Conservation (phyloP, 1,140 invertebrate genomes). For the Drosophila yakuba region DNA sequence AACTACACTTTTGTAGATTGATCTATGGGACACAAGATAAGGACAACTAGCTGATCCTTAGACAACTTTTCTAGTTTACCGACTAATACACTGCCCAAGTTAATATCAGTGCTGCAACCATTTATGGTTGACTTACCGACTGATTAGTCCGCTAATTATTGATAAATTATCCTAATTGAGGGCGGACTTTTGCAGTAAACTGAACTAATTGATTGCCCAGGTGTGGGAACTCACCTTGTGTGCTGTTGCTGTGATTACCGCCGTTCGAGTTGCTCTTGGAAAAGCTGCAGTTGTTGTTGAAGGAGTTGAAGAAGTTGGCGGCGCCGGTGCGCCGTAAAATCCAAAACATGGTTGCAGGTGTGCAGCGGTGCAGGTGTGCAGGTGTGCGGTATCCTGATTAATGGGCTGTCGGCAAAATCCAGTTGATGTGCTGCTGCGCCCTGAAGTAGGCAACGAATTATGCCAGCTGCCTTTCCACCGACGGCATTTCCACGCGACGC, state of each 20-base stretch:
- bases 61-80: background rate
- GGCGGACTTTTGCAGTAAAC: slow-evolving; percentile 28
- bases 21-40: too few relatives aligned
- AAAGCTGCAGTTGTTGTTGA: slow-evolving; percentile 83
- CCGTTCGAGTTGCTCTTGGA: slow-evolving; percentile 65
- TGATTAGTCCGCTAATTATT: slow-evolving; percentile 40
- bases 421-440: slow-evolving; percentile 60
- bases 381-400: background rate
- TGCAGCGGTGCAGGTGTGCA: background rate
- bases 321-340: slow-evolving; percentile 83
- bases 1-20: too few relatives aligned
- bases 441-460: slow-evolving; percentile 50
- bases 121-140: slow-evolving; percentile 20
- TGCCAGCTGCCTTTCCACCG: slow-evolving; percentile 61
- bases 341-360: slow-evolving; percentile 76
- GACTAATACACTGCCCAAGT: background rate
- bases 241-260: slow-evolving; percentile 66
- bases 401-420: slow-evolving; percentile 14
- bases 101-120: background rate
- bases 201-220: slow-evolving; percentile 54
- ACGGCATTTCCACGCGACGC: slow-evolving; percentile 14
- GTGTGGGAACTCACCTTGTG: slow-evolving; percentile 62
- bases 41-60: too few relatives aligned
- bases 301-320: slow-evolving; percentile 83
- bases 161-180: slow-evolving; percentile 69